phyloP scores from a whole-genome alignment of 2,797 vertebrate species.

The Catamblyrhynchus diadema region DNA sequence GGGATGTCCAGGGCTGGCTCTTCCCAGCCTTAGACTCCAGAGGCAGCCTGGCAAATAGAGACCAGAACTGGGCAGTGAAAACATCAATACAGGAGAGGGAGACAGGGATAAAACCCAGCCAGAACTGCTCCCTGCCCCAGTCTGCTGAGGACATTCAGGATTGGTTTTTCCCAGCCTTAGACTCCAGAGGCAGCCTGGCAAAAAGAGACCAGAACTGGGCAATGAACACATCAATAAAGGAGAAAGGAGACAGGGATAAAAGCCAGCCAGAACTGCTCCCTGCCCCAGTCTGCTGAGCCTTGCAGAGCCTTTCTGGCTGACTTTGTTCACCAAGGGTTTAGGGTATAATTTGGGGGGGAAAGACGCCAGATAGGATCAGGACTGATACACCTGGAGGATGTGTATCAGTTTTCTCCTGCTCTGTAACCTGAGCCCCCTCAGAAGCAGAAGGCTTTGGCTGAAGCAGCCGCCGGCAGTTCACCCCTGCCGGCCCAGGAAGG shows the following conservation, averaged over 20 bases:
- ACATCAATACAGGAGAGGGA: background rate
- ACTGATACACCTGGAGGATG: constrained; percentile 40
- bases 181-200: too few relatives aligned
- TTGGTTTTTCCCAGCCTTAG: too few relatives aligned
- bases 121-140: background rate
- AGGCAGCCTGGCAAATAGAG: background rate
- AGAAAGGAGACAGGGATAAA: too few relatives aligned
- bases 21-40: background rate
- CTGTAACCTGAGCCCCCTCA: constrained; percentile 30
- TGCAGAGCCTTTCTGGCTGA: background rate
- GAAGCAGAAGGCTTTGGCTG: constrained; percentile 8
- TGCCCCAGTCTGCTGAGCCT: background rate
- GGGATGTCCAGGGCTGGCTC: fast-evolving
- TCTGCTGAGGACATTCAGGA: background rate
- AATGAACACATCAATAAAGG: too few relatives aligned
- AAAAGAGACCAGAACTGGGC: too few relatives aligned
- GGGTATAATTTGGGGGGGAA: constrained; percentile 50
- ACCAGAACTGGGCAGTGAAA: background rate
- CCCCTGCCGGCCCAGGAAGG: constrained; percentile 14
- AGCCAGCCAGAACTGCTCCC: too few relatives aligned
- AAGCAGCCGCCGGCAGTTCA: background rate
- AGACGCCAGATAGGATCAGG: constrained; percentile 54
- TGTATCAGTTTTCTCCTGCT: background rate
- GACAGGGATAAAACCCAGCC: background rate
- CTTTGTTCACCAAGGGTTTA: constrained; percentile 28